A percentile compares a stretch with the other conserved stretches of the same genome.
These are phyloP conservation scores for Pelusios castaneus DNA, from an alignment of 2,113 vertebrate species.

Conservation along the genomic window DNA sequence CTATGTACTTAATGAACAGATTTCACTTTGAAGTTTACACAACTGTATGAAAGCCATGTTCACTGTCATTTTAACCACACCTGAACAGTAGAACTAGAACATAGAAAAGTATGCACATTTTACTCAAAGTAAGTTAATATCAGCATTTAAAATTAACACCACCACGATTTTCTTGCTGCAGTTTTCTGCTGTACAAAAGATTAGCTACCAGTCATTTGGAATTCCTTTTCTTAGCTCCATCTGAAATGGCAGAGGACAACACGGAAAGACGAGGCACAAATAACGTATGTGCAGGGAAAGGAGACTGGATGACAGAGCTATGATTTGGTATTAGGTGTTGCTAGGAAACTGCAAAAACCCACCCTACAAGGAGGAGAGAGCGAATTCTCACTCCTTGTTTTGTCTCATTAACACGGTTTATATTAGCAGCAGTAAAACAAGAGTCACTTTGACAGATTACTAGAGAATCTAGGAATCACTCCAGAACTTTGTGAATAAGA, in stretches of 20 bases:
- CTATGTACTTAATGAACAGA: neutral
- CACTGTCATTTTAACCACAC: neutral
- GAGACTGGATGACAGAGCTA: neutral
- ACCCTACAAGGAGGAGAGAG: neutral
- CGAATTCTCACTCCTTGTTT: neutral
- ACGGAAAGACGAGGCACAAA: neutral
- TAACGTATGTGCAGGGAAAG: accelerated
- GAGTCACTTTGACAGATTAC: conserved; percentile 8
- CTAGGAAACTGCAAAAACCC: neutral
- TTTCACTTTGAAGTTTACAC: neutral
- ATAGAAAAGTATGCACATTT: accelerated
- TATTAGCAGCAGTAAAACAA: neutral
- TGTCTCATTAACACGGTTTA: conserved; percentile 13
- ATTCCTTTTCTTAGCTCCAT: neutral
- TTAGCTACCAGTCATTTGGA: too few relatives aligned
- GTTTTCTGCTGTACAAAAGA: neutral
- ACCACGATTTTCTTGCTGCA: neutral
- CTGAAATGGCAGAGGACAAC: neutral
- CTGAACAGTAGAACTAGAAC: neutral
- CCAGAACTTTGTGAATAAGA: conserved; percentile 8
- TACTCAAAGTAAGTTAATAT: neutral
- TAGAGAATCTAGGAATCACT: conserved; percentile 22
- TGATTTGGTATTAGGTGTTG: neutral
- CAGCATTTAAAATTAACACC: neutral
- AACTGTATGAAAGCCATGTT: neutral